Base-by-base conservation (phyloP, 2,797 vertebrate species). In the Capromys pilorides region DNA sequence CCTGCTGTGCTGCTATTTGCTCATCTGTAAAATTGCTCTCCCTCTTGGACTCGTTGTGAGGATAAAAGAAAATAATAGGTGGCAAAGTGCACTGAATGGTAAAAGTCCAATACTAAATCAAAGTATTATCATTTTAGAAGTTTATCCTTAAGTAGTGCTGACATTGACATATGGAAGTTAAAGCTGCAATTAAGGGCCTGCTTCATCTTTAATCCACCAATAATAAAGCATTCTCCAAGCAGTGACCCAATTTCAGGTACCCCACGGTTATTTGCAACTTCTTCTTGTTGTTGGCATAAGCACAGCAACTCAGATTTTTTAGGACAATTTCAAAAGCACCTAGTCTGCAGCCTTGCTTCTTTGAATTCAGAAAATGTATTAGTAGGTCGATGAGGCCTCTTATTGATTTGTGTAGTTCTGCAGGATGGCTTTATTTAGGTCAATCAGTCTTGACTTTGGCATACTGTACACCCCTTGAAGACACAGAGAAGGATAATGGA, bases 21-120 rank as follows among this genome's bases (percentile, higher is more conserved):
- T 97, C 95, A 95, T 97, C 97, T 97, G 94, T 96, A 97, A 97
- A 97, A 97, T 97, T 97, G 82, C 95, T 96, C 94, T 97, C 95
- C 59, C 85, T 96, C 95, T 96, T 94, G 85, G 94, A 93, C 75
- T 95, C 10, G 3, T 97, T 78, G 89, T 90, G 78, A 97, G 91
- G 93, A 97, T 97, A 96, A 97, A 97, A 96, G 96, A 97, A 97
- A 96, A 97, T 97, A 97, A 97, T 97, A 97, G 97, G 96, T 96
- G 96, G 91, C 95, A 95, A 97, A 97, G 95, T 96, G 95, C 96
- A 96, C 73, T 39, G 93, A 97, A 97, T 97, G 94, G 91, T 96
- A 91, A 94, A 95, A 96, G 93, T 96, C 91, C 96, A 97, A 97
- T 96, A 96, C 94, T 94, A 95, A 97, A 96, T 97, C 96, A 97